Evolutionary conservation across 2,797 vertebrate genomes (phyloP), one percentile per base, ranked within the genome.

Genomic region (Muscicapa striata): DNA sequence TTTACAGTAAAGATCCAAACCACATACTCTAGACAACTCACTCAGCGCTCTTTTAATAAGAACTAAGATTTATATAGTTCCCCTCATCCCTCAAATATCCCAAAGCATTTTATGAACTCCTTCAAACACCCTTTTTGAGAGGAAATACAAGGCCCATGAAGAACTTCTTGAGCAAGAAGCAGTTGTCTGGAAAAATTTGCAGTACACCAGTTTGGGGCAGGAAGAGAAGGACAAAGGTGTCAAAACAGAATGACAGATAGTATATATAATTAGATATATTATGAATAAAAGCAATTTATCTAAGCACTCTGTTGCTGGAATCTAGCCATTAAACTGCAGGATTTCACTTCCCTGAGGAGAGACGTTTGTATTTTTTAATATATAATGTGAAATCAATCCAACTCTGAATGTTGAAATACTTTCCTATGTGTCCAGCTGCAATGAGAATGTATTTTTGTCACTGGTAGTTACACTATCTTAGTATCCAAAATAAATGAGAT

Each of bases 1-100:
- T 96, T 96, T 95, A 96, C 34, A 32, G 46, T 41, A 46, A 93
- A 89, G 32, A 90, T 54, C 46, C 63, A 79, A 88, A 67, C 67
- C 61, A 54, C 70, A 89, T 26, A 59, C 63, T 82, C 68, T 46
- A 81, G 83, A 92, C 87, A 94, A 46, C 89, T 93, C 83, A 92
- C 54, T 96, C 49, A 13, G 34, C 58, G 46, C 17, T 91, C 49
- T 93, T 93, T 90, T 89, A 93, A 68, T 93, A 74, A 79, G 63
- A 94, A 74, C 57, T 38, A 49, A 87, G 90, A 95, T 96, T 91
- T 95, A 93, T 89, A 9, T 41, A 38, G 45, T 59, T 73, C 11
- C 54, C 91, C 82, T 84, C 61, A 83, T 84, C 32, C 18, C 29
- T 67, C 57, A 83, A 57, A 81, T 83, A 84, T 94, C 40, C 62